Evolutionary conservation across 2,888 invertebrate species (phyloP).

Genomic region (Coelopa pilipes): DNA sequence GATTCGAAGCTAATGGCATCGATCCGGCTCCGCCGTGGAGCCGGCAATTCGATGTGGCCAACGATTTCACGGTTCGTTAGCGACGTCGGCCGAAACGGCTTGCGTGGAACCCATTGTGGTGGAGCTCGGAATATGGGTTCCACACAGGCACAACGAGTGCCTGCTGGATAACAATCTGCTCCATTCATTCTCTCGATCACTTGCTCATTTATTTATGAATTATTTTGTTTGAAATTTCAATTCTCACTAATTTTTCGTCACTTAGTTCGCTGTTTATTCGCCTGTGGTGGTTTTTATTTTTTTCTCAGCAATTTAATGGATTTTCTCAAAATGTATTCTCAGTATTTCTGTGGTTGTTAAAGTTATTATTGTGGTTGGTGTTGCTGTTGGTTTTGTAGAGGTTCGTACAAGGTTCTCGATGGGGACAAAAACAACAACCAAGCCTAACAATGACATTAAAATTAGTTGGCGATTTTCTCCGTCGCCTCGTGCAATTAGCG

Average conservation of each 20-base stretch:
- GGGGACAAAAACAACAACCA: no score
- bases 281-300: background rate
- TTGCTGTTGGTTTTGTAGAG: slow-evolving; percentile 8
- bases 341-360: background rate
- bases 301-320: background rate
- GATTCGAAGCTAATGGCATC: no score
- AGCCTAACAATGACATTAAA: slow-evolving; percentile 31
- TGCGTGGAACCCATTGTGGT: no score
- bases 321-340: background rate
- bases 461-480: slow-evolving; percentile 24
- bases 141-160: no score
- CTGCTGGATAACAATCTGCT: slow-evolving; percentile 6
- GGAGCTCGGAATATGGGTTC: no score
- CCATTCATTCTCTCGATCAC: slow-evolving; percentile 27
- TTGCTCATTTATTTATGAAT: no score
- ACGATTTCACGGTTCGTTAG: no score
- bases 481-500: slow-evolving; percentile 27
- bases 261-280: background rate
- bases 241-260: background rate
- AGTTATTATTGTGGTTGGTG: background rate
- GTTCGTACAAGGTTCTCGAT: slow-evolving; percentile 27
- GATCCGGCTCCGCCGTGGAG: no score
- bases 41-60: no score
- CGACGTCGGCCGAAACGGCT: no score
- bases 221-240: slow-evolving; percentile 13